Evolutionary conservation across 2,888 invertebrate genomes (phyloP), one percentile per base, ranked within the genome.

Genomic region (Eulithis prunata): DNA sequence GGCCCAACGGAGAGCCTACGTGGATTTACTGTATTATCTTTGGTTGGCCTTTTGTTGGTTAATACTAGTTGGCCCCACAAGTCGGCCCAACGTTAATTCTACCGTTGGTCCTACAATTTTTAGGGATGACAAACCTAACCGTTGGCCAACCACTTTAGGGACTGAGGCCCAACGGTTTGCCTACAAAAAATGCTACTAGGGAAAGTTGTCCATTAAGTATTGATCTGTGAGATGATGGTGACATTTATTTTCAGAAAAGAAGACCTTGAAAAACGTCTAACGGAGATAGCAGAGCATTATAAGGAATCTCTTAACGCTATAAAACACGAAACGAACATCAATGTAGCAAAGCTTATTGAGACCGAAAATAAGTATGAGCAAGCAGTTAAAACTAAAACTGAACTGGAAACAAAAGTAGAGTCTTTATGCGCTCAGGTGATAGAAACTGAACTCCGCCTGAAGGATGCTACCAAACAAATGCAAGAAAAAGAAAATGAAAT

Each of bases 261-360:
- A 77, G 84, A 88, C 51, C 80, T 93, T 5, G 89, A 89, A 70
- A 86, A 80, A 46, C 82, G 83, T 5, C 78, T 92, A 10, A 72
- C 74, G 43, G 85, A 88, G 45, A 73, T 90, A 51, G 86, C 87
- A 1, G 71, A 77, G 12, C 74, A 81, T 73, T 90, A 89, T 62
- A 85, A 86, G 36, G 86, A 88, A 75, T 85, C 89, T 1, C 66
- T 91, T 7, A 69, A 74, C 60, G 77, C 77, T 63, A 71, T 83
- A 5, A 87, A 87, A 77, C 74, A 76, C 36, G 90, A 91, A 71
- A 78, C 87, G 59, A 81, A 80, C 62, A 41, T 32, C 10, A 86
- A 82, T 51, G 71, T 84, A 7, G 75, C 74, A 36, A 88, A 85
- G 72, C 69, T 88, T 47, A 79, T 84, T 21, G 89, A 89, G 74